Conservation (phyloP, 2,797 vertebrate genomes). For the Apogon hyalosoma region DNA sequence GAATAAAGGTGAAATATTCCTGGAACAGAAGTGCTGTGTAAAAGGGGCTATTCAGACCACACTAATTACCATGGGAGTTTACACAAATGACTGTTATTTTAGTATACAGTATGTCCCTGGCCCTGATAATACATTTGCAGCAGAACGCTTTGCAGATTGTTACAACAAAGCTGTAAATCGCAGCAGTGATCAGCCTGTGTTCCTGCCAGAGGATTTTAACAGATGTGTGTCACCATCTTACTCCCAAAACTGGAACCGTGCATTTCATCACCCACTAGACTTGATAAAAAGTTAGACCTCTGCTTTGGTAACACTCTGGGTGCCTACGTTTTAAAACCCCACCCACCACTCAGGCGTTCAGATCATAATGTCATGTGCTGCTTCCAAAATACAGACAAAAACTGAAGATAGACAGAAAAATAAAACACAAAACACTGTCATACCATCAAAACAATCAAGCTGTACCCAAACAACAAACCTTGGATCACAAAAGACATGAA, state of each 20-base stretch:
- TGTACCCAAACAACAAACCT: background rate
- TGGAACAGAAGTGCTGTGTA: no score
- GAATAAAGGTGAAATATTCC: no score
- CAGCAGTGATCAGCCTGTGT: background rate
- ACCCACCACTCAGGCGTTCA: background rate
- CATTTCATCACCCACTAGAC: background rate
- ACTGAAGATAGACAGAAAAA: no score
- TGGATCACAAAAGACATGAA: conserved; percentile 5
- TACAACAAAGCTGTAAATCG: background rate
- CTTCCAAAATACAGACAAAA: no score
- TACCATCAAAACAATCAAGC: no score
- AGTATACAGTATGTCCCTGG: background rate
- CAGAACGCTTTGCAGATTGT: conserved; percentile 14
- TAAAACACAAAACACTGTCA: background rate
- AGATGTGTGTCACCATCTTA: background rate
- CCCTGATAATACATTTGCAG: background rate
- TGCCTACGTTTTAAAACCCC: background rate
- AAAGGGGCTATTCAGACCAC: no score
- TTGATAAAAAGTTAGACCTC: background rate
- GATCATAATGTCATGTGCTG: no score
- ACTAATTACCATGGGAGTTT: background rate
- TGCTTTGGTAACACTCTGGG: background rate
- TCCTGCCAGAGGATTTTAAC: background rate
- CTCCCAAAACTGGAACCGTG: background rate
- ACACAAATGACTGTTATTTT: background rate